phyloP scores from a whole-genome alignment of 2,113 vertebrate species.

The Lepisosteus osseus region DNA sequence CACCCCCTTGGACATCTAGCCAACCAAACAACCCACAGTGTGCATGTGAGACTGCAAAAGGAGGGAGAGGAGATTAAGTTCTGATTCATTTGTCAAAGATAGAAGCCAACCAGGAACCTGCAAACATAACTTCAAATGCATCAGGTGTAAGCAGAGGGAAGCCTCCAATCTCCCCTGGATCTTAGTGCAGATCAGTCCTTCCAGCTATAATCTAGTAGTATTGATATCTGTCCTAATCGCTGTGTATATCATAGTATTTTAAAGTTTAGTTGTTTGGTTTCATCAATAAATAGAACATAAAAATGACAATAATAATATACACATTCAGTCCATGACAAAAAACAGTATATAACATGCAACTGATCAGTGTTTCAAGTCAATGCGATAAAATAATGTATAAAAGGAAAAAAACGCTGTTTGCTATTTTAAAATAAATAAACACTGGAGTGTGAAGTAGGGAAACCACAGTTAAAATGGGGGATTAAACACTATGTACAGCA shows the following conservation, averaged over 20 bases:
- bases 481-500: too few species aligned
- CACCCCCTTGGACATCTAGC: conserved; percentile 48
- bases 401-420: too few species aligned
- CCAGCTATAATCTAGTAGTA: too few species aligned
- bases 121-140: background rate
- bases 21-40: conserved; percentile 52
- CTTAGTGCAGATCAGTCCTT: background rate
- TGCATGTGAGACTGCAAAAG: conserved; percentile 31
- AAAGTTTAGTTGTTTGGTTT: background rate
- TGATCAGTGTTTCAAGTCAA: too few species aligned
- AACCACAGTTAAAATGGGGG: too few species aligned
- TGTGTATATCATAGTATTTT: background rate
- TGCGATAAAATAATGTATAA: too few species aligned
- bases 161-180: background rate
- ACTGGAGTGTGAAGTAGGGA: too few species aligned
- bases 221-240: too few species aligned
- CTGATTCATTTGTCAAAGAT: conserved; percentile 53
- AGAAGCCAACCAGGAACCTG: conserved; percentile 18
- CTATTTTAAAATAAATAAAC: too few species aligned
- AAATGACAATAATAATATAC: background rate
- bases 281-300: background rate
- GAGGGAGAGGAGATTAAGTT: conserved; percentile 18
- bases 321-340: too few species aligned
- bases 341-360: too few species aligned
- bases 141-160: background rate